phyloP scores from a whole-genome alignment of 2,113 vertebrate species.

The Parus major region DNA sequence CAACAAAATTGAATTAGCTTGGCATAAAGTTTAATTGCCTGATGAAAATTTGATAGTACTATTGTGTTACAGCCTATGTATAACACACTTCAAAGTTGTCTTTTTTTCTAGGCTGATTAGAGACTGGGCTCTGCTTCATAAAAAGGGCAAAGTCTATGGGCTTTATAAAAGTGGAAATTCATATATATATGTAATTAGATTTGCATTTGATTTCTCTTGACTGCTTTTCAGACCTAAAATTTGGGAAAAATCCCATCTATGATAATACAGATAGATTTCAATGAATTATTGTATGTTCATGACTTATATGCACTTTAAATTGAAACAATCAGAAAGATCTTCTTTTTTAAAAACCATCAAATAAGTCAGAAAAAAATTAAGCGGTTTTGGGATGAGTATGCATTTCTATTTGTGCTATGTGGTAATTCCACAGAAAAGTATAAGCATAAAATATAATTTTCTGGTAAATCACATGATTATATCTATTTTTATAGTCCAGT shows the following conservation, averaged over 20 bases:
- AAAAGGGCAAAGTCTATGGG: neutral
- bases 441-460: neutral
- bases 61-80: constrained; percentile 61
- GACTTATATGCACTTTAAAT: neutral
- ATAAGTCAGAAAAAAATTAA: neutral
- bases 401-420: neutral
- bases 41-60: constrained; percentile 65
- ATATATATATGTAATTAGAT: neutral
- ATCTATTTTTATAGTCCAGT: neutral
- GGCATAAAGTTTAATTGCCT: constrained; percentile 77
- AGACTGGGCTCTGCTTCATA: neutral
- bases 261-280: neutral
- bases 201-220: neutral
- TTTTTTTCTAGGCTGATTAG: neutral
- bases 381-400: neutral
- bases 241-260: neutral
- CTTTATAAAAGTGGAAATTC: neutral
- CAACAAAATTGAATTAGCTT: constrained; percentile 74
- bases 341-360: neutral
- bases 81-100: constrained; percentile 31
- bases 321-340: neutral
- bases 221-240: neutral
- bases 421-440: neutral
- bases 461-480: neutral
- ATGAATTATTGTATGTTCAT: neutral